Evolutionary conservation across 1,140 invertebrate genomes (phyloP), one percentile per base, ranked within the genome.

Genomic region (Penaeus indicus): DNA sequence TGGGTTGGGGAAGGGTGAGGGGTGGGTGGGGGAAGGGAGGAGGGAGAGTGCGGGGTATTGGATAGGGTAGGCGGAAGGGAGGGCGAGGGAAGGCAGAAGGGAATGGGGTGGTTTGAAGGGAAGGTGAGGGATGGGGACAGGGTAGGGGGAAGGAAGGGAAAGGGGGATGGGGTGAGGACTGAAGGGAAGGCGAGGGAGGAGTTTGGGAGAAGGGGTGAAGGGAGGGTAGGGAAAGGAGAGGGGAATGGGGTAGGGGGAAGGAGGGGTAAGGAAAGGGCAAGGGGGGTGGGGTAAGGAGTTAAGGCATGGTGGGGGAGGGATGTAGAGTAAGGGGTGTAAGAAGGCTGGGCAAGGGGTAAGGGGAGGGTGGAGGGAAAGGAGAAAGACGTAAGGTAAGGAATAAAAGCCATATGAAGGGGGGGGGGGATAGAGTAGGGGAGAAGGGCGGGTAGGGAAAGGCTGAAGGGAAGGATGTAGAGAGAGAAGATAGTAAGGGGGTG

Each of bases 281-380:
- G 13, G 11, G 67, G 67, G 3, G 67, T n/a, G 18, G 67, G 10
- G 27, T 22, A 25, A 67, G 64, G 64, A 67, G 64, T 21, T 1
- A 67, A 67, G 11, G 67, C 8, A 69, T 0, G 13, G 19, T n/a
- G 64, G 64, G 13, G 3, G 64, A 69, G 27, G 13, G 64, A 13
- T 22, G 64, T n/a, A 13, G 3, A 69, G 63, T 16, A 64, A 64
- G n/a, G 63, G 63, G 63, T 18, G 63, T 16, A 64, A n/a, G 63
- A 64, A 64, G n/a, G n/a, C 16, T 16, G n/a, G 16, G 63, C 16
- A n/a, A n/a, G 63, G 63, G 63, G n/a, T 16, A n/a, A 64, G 63
- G 63, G n/a, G 63, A n/a, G n/a, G 63, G 63, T 18, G 63, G 63
- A 64, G 63, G 63, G n/a, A n/a, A n/a, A 64, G 63, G 63, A 64